Base-by-base conservation (phyloP, 2,797 vertebrate genomes). In the Rhynchotus rufescens region DNA sequence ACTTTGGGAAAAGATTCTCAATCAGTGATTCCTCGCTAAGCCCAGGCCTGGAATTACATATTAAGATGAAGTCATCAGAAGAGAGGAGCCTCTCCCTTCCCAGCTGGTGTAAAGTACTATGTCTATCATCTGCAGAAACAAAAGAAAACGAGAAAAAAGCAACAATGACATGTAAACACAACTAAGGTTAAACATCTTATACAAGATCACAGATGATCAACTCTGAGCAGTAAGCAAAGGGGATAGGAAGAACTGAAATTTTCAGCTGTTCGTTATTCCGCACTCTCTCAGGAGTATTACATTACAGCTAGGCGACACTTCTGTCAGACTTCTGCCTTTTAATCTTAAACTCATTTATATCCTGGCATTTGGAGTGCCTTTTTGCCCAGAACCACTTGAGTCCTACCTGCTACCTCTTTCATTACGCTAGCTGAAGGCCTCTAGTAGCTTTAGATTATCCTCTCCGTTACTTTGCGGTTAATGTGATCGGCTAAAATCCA, bases 111-210 rank as follows among this genome's bases (percentile, higher is more conserved):
- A 32, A 47, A 86, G 25, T 9, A 72, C 42, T 10, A 47, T 0
- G 0, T 26, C 69, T 52, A 81, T 1, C 80, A 81, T 79, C 57
- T 81, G 61, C 79, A 79, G 84, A 73, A 89, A 44, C 34, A 64
- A 80, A 83, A 72, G 11, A 83, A 86, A 92, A 72, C 12, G 2
- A 80, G 90, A 86, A 14, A 87, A 17, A 92, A 67, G 80, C 49
- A 92, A 87, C 84, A 84, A 89, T 64, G 80, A 85, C 92, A 94
- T 10, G 60, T 80, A 92, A 95, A 92, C 80, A 96, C 71, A 89
- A 8, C 44, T 82, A 56, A 91, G 10, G n/a, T 73, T 80, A 38
- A 92, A 87, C 84, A 78, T 32, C 93, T 93, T 36, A 23, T 62
- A 91, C 84, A 88, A 78, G 86, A 85, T 87, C 84, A 94, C 69